Conservation (phyloP, 1,140 invertebrate species). For the Charaxes varanes region DNA sequence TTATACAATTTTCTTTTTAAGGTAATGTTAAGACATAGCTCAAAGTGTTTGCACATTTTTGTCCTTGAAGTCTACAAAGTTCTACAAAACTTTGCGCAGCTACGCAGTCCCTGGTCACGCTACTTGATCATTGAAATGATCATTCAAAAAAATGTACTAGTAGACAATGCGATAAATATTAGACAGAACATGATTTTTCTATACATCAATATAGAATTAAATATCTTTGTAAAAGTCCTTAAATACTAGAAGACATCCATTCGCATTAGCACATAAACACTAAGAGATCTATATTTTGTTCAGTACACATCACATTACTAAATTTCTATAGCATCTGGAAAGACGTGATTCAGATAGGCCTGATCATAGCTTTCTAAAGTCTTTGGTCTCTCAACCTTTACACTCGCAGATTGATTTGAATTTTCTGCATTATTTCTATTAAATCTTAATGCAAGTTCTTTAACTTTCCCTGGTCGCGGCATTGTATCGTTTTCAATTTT, state of each 20-base stretch:
- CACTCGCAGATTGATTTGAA: constrained; percentile 24
- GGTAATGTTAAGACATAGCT: too few relatives aligned
- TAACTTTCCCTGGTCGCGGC: constrained; percentile 62
- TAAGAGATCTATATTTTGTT: constrained; percentile 20
- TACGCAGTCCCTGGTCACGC: too few relatives aligned
- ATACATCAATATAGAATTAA: constrained; percentile 13
- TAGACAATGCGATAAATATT: constrained; percentile 10
- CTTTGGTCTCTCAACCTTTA: constrained; percentile 55
- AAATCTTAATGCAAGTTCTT: constrained; percentile 60
- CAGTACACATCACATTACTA: constrained; percentile 26
- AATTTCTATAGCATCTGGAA: constrained; percentile 70
- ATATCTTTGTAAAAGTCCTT: constrained; percentile 9
- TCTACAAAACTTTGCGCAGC: too few relatives aligned
- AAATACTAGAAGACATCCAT: constrained; percentile 11
- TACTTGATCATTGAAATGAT: too few relatives aligned
- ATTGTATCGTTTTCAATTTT: constrained; percentile 31
- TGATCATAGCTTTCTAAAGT: constrained; percentile 66
- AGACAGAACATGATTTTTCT: constrained; percentile 11
- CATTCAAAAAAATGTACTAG: constrained; percentile 11
- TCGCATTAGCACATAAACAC: constrained; percentile 12
- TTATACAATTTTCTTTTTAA: too few relatives aligned
- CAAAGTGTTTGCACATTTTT: too few relatives aligned
- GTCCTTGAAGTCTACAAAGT: too few relatives aligned
- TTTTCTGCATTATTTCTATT: constrained; percentile 43
- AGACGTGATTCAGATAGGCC: constrained; percentile 68